Conservation (phyloP, 2,797 vertebrate genomes). For the Meda fulgida region DNA sequence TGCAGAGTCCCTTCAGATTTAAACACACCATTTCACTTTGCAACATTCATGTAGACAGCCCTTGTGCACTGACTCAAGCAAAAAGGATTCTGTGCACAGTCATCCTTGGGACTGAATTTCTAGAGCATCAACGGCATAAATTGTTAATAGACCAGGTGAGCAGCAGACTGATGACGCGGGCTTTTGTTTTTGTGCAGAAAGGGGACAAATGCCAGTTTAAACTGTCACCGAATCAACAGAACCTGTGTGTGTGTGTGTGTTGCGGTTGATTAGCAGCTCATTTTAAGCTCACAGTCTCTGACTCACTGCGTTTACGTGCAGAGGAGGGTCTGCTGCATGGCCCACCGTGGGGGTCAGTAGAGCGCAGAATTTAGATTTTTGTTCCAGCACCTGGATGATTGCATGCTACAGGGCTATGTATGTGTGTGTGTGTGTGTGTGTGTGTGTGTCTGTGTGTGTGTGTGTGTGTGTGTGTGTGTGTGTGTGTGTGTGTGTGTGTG, state of each 20-base stretch:
- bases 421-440: slow-evolving; percentile 6
- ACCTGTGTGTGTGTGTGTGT: not conserved
- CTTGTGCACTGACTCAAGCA: not conserved
- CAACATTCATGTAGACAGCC: slow-evolving; percentile 19
- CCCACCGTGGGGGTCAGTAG: slow-evolving; percentile 9
- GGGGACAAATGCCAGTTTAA: not conserved
- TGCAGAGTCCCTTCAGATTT: slow-evolving; percentile 12
- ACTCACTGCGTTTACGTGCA: slow-evolving; percentile 15
- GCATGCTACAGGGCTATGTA: slow-evolving; percentile 27
- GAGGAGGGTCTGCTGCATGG: slow-evolving; percentile 5
- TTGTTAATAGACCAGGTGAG: slow-evolving; percentile 26
- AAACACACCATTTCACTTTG: slow-evolving; percentile 5
- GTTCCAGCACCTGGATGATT: slow-evolving; percentile 50
- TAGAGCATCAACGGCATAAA: not conserved
- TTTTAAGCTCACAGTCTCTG: slow-evolving; percentile 24
- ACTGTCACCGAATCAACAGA: not conserved
- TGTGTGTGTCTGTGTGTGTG: slow-evolving; percentile 9
- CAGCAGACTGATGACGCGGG: not conserved
- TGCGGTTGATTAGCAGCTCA: slow-evolving; percentile 9
- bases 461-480: not conserved
- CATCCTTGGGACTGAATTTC: slow-evolving; percentile 5
- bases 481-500: slow-evolving; percentile 5
- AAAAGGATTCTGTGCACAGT: not conserved
- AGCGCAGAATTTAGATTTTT: slow-evolving; percentile 3
- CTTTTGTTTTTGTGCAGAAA: slow-evolving; percentile 1